Conservation (phyloP, 2,888 invertebrate genomes). For the Mythimna loreyi region DNA sequence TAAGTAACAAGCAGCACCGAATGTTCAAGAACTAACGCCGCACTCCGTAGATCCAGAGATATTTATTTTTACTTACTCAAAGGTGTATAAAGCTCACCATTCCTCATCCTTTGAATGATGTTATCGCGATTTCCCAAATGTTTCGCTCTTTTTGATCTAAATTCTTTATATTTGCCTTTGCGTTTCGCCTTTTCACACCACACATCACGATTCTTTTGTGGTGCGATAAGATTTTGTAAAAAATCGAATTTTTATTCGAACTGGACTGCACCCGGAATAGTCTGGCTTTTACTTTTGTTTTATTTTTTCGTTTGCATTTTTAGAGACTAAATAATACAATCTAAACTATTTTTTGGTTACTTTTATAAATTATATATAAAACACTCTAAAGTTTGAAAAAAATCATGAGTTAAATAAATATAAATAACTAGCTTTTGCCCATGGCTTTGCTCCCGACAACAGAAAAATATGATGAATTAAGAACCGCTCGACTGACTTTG, state of each 20-base stretch:
- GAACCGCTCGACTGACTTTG: too few species aligned
- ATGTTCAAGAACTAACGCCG: slow-evolving; percentile 56
- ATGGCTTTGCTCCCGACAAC: too few species aligned
- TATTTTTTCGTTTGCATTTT: slow-evolving; percentile 25
- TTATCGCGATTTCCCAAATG: slow-evolving; percentile 87
- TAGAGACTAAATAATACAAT: too few species aligned
- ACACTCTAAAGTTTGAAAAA: too few species aligned
- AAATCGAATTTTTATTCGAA: slow-evolving; percentile 77
- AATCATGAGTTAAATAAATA: too few species aligned
- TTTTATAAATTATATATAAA: too few species aligned
- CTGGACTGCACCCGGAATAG: slow-evolving; percentile 67
- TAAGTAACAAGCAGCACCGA: slow-evolving; percentile 46
- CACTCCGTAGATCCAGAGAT: slow-evolving; percentile 70
- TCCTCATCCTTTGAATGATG: slow-evolving; percentile 88
- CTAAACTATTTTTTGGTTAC: too few species aligned
- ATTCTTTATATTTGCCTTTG: slow-evolving; percentile 86
- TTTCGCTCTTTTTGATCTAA: slow-evolving; percentile 88
- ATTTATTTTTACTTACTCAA: slow-evolving; percentile 85
- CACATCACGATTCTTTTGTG: slow-evolving; percentile 86
- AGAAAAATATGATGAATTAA: too few species aligned
- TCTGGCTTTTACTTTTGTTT: slow-evolving; percentile 43
- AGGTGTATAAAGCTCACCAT: slow-evolving; percentile 85
- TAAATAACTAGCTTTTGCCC: too few species aligned
- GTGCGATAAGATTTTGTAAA: slow-evolving; percentile 79
- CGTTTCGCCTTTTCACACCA: slow-evolving; percentile 81